These are phyloP conservation scores for Drosophila paramelanica DNA, from an alignment of 2,888 invertebrate genomes.

Conservation along the genomic window DNA sequence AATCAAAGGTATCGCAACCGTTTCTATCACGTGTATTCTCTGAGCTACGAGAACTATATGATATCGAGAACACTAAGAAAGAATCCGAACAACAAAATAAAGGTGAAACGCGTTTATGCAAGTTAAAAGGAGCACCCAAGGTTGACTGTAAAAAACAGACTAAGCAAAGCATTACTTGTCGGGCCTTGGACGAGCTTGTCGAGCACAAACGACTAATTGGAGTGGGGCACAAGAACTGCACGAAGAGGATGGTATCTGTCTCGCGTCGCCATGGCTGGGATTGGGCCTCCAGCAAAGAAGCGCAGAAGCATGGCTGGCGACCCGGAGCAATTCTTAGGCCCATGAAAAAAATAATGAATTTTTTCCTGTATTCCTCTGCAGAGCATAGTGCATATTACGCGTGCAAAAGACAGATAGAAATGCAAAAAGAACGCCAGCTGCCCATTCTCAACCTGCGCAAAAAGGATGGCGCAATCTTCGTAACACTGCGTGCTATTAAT, in stretches of 20 bases:
- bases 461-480: slow-evolving; percentile 88
- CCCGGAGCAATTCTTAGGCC: slow-evolving; percentile 82
- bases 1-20: slow-evolving; percentile 49
- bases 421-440: slow-evolving; percentile 12
- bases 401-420: slow-evolving; percentile 81
- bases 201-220: not conserved
- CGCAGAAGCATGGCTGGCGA: slow-evolving; percentile 79
- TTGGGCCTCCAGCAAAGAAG: slow-evolving; percentile 85
- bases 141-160: too few species aligned
- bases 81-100: not conserved
- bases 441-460: slow-evolving; percentile 88
- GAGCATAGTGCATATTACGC: slow-evolving; percentile 45
- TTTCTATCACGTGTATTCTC: slow-evolving; percentile 77
- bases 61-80: slow-evolving; percentile 45
- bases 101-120: accelerated
- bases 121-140: not conserved
- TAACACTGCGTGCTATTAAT: slow-evolving; percentile 84
- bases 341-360: slow-evolving; percentile 80
- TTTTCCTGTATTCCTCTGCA: slow-evolving; percentile 73
- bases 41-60: slow-evolving; percentile 75
- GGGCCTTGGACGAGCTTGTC: not conserved
- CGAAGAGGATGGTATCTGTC: slow-evolving; percentile 85
- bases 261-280: slow-evolving; percentile 89
- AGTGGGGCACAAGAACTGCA: slow-evolving; percentile 87
- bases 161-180: not conserved